A percentile compares a stretch with the other conserved stretches of the same genome.
phyloP scores from a whole-genome alignment of 2,113 vertebrate species.

The Dryoscopus gambensis region DNA sequence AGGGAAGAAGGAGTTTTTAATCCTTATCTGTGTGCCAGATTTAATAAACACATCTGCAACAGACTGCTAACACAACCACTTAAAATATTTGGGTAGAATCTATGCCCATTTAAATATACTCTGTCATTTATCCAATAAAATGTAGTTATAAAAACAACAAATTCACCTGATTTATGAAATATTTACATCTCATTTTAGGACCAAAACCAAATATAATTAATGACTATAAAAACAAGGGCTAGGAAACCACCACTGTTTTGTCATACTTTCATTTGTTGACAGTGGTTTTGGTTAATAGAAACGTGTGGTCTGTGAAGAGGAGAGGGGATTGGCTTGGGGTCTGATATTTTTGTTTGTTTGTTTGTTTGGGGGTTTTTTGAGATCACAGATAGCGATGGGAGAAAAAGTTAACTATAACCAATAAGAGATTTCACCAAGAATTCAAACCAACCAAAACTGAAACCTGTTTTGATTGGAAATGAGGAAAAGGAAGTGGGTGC shows the following conservation, averaged over 20 bases:
- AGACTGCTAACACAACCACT: conserved; percentile 21
- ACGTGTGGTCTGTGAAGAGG: not conserved
- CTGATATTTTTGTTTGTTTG: not conserved
- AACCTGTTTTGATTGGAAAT: conserved; percentile 45
- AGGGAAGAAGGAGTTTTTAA: not conserved
- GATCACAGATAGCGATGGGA: not conserved
- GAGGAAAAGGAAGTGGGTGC: conserved; percentile 37
- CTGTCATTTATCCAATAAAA: conserved; percentile 48
- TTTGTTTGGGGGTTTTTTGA: not conserved
- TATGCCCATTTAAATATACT: conserved; percentile 49
- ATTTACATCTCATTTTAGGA: conserved; percentile 48
- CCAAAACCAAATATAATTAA: conserved; percentile 58
- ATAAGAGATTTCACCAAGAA: conserved; percentile 7
- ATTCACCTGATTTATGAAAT: conserved; percentile 60
- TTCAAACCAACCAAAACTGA: not conserved
- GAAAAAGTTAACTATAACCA: not conserved
- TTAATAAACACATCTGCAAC: conserved; percentile 9
- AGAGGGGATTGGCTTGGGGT: not conserved
- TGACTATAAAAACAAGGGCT: conserved; percentile 32
- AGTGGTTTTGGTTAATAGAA: conserved; percentile 42
- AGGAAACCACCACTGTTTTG: conserved; percentile 26
- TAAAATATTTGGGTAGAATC: conserved; percentile 43
- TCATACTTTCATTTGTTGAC: conserved; percentile 40
- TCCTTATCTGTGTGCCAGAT: not conserved
- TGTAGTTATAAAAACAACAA: conserved; percentile 26